Conservation (phyloP, 2,113 vertebrate species). For the Eretmochelys imbricata region DNA sequence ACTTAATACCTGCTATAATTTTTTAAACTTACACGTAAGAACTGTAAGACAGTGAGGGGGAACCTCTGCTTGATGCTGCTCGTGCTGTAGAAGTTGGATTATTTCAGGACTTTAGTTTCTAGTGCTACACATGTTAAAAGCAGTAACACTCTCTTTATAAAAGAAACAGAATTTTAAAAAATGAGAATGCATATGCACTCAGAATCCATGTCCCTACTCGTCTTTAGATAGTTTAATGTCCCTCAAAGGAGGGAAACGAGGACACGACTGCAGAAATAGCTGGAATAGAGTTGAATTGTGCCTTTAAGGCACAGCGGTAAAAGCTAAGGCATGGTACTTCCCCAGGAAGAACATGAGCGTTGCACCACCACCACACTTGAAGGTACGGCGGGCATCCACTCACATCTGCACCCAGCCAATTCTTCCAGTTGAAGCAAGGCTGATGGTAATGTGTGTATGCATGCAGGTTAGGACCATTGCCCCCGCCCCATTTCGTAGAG, state of each 20-base stretch:
- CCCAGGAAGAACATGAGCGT: not conserved
- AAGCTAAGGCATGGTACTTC: not conserved
- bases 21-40: not conserved
- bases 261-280: not conserved
- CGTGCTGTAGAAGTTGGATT: not conserved
- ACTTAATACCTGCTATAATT: not conserved
- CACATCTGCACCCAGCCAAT: fast-evolving
- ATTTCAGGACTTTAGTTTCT: not conserved
- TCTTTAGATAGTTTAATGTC: not conserved
- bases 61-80: not conserved
- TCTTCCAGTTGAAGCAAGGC: not conserved
- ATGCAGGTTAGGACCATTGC: not conserved
- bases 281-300: not conserved
- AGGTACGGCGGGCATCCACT: not conserved
- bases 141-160: not conserved
- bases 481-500: not conserved
- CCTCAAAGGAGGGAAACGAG: not conserved
- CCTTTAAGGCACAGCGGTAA: not conserved
- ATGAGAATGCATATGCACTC: not conserved
- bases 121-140: not conserved
- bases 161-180: not conserved
- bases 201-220: not conserved
- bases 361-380: not conserved
- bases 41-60: not conserved
- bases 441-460: not conserved